A percentile compares a stretch with the other conserved stretches of the same genome.
Evolutionary conservation across 92 coral and sea anemone genomes (phyloP).

Genomic region (Meandrina meandrites): DNA sequence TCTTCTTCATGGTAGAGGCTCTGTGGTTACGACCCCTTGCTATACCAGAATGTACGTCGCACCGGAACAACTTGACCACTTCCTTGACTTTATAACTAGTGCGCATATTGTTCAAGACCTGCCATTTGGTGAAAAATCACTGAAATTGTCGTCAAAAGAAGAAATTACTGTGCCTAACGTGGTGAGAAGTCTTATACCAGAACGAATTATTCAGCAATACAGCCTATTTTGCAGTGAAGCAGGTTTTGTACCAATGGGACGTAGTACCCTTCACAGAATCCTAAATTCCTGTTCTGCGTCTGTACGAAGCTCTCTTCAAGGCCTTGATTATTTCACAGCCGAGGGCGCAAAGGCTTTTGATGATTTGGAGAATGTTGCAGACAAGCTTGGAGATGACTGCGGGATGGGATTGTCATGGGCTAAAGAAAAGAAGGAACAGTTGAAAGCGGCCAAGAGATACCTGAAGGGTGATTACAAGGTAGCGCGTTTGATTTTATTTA

Average conservation of each 20-base stretch:
- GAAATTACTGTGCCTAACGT: constrained; percentile 36
- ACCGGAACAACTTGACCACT: constrained; percentile 39
- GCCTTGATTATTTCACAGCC: background rate
- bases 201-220: constrained; percentile 41
- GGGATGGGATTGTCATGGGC: constrained; percentile 15
- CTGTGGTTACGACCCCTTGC: constrained; percentile 10
- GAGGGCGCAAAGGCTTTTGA: background rate
- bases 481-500: too few relatives aligned
- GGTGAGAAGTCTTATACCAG: constrained; percentile 31
- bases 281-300: background rate
- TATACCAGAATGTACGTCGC: constrained; percentile 37
- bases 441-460: constrained; percentile 33
- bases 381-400: background rate
- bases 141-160: constrained; percentile 24
- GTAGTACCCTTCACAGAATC: background rate
- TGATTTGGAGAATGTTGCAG: background rate
- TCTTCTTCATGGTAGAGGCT: constrained; percentile 57
- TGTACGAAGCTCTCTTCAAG: too few relatives aligned
- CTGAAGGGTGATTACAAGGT: constrained; percentile 30
- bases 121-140: constrained; percentile 39
- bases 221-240: constrained; percentile 24
- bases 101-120: constrained; percentile 46
- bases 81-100: constrained; percentile 49
- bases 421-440: constrained; percentile 5
- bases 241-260: too few relatives aligned